Base-by-base conservation (phyloP, 2,888 invertebrate species). In the Oscheius sp. region DNA sequence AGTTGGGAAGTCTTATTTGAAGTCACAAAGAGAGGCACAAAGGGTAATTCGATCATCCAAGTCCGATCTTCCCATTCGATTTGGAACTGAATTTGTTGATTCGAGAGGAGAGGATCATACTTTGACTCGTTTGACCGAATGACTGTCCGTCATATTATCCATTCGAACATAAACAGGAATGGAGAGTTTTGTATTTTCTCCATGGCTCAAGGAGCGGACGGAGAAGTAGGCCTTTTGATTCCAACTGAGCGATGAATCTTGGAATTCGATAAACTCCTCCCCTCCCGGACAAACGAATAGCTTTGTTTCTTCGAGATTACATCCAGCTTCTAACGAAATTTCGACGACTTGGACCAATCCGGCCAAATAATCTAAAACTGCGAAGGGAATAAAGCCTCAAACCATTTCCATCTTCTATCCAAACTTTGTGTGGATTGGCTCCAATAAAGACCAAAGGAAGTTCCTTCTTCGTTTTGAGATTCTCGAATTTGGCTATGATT, bases 1-100 rank as follows among this genome's bases (percentile, higher is more conserved):
- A 83, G 55, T 68, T 80, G 75, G 6, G 79, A 75, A 8, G 81
- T 81, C 34, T 74, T 76, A 50, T 74, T 73, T 15, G 73, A 76
- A 20, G 80, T 69, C 1, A 69, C 67, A 69, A 83, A 71, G 0
- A 83, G 69, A 2, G 83, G 78, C 0, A 74, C 74, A 66, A 83
- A 83, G 31, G 71, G 55, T 25, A 83, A 50, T 17, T 73, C 70
- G 17, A 80, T 55, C 27, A 69, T 67, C 73, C 79, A 82, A 6
- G 42, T 34, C 27, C 74, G 52, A 20, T 73, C 74, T 69, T 74
- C 67, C 84, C 84, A 84, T 53, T 82, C 81, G 4, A 84, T 66
- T 46, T 72, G 57, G 2, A 84, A 52, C 82, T 84, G 73, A 39
- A 77, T 42, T 12, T 33, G 2, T 42, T 17, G 5, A 17, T 15